phyloP scores from a whole-genome alignment of 2,888 invertebrate genomes.

The Agriopis aurantiaria region DNA sequence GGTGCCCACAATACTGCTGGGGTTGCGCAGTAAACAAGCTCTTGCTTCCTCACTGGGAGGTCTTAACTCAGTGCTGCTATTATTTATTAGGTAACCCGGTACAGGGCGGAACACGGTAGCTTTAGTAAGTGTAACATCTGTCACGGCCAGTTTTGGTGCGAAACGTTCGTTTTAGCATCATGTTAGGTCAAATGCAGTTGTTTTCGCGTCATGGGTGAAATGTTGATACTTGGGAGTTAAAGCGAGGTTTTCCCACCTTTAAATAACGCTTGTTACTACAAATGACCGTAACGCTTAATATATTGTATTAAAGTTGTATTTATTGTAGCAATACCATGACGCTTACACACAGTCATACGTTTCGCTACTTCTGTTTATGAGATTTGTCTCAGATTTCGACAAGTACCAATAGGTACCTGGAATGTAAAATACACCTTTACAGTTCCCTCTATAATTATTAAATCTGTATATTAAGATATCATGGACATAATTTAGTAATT shows the following conservation, averaged over 20 bases:
- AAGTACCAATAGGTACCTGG: too few species aligned
- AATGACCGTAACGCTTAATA: too few species aligned
- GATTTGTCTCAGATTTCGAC: too few species aligned
- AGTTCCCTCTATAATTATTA: too few species aligned
- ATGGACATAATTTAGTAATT: too few species aligned
- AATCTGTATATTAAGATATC: too few species aligned
- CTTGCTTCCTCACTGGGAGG: slow-evolving; percentile 82
- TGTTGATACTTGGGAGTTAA: not conserved
- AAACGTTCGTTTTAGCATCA: slow-evolving; percentile 35
- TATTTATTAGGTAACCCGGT: slow-evolving; percentile 80
- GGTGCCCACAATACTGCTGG: slow-evolving; percentile 79
- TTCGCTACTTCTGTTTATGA: too few species aligned
- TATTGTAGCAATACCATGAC: too few species aligned
- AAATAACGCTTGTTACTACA: too few species aligned
- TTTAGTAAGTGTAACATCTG: slow-evolving; percentile 68
- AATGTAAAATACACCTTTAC: too few species aligned
- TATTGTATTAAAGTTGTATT: too few species aligned
- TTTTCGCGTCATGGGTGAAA: not conserved
- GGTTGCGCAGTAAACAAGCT: slow-evolving; percentile 78
- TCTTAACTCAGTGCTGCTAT: slow-evolving; percentile 81
- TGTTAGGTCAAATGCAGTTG: slow-evolving; percentile 13
- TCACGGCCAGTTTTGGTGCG: slow-evolving; percentile 49
- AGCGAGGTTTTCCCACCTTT: not conserved
- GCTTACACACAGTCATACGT: too few species aligned
- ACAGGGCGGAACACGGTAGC: slow-evolving; percentile 70